phyloP scores from a whole-genome alignment of 2,113 vertebrate genomes.

The Australoheros scitulus region DNA sequence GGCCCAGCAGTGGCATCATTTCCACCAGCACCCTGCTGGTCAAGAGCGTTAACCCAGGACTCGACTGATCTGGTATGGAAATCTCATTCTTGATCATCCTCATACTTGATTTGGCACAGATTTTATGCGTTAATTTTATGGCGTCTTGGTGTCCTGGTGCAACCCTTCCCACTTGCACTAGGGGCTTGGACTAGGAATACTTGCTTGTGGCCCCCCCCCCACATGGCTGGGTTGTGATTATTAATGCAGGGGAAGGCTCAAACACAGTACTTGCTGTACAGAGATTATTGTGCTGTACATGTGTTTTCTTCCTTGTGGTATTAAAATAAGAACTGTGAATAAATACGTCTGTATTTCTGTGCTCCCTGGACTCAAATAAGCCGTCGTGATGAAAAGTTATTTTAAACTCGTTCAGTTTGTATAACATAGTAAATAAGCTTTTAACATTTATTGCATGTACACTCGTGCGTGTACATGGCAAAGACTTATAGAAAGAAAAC shows the following conservation, averaged over 20 bases:
- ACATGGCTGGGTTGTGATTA: not conserved
- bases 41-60: not conserved
- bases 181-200: not conserved
- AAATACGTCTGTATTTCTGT: not conserved
- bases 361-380: not conserved
- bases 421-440: not conserved
- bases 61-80: not conserved
- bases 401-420: not conserved
- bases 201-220: not conserved
- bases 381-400: not conserved
- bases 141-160: not conserved
- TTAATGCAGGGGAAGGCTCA: conserved; percentile 24
- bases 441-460: not conserved
- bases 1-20: not conserved
- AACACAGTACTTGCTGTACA: not conserved
- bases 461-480: not conserved
- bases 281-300: not conserved
- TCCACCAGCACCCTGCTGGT: not conserved
- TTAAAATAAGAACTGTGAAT: not conserved
- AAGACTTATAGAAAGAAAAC: not conserved
- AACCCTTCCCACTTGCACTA: not conserved
- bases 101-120: not conserved
- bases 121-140: not conserved
- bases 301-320: not conserved
- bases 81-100: not conserved